A percentile compares a stretch with the other conserved stretches of the same genome.
Conservation (phyloP, 1,140 invertebrate genomes). For the Cephus cinctus region DNA sequence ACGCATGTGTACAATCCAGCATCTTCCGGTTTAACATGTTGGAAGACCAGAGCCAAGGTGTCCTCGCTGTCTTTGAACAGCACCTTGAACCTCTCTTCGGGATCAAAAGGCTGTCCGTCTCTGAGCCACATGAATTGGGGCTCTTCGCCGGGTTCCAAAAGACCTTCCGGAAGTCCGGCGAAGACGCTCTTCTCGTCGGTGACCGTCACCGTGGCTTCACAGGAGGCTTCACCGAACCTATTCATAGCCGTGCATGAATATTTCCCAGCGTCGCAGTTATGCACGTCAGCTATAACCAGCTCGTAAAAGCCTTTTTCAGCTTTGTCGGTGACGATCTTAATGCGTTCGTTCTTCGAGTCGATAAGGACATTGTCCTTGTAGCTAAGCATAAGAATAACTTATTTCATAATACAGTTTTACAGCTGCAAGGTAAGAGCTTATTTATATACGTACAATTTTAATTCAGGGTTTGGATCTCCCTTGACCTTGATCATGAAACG, state of each 20-base stretch:
- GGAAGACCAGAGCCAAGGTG: conserved; percentile 87
- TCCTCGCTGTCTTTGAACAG: conserved; percentile 90
- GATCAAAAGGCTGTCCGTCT: conserved; percentile 86
- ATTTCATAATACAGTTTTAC: conserved; percentile 4
- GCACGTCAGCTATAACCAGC: conserved; percentile 83
- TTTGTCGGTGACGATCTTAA: conserved; percentile 73
- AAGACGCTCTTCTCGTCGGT: conserved; percentile 83
- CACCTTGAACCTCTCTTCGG: conserved; percentile 92
- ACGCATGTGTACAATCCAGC: conserved; percentile 94
- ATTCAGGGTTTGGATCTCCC: conserved; percentile 79
- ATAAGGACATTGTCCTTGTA: conserved; percentile 81
- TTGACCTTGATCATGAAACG: conserved; percentile 88
- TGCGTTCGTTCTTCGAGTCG: conserved; percentile 64
- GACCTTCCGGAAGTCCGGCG: conserved; percentile 66
- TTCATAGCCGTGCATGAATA: conserved; percentile 90
- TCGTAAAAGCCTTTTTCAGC: conserved; percentile 86
- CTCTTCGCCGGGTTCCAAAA: conserved; percentile 74
- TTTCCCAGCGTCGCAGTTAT: conserved; percentile 76
- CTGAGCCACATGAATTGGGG: conserved; percentile 87
- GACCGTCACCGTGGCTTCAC: conserved; percentile 76
- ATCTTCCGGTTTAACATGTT: conserved; percentile 90
- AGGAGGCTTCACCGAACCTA: conserved; percentile 73
- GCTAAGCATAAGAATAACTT: conserved; percentile 56
- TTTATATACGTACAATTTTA: conserved; percentile 75
- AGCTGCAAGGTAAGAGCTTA: conserved; percentile 10